phyloP scores from a whole-genome alignment of 2,797 vertebrate species.

The Microchirus variegatus region DNA sequence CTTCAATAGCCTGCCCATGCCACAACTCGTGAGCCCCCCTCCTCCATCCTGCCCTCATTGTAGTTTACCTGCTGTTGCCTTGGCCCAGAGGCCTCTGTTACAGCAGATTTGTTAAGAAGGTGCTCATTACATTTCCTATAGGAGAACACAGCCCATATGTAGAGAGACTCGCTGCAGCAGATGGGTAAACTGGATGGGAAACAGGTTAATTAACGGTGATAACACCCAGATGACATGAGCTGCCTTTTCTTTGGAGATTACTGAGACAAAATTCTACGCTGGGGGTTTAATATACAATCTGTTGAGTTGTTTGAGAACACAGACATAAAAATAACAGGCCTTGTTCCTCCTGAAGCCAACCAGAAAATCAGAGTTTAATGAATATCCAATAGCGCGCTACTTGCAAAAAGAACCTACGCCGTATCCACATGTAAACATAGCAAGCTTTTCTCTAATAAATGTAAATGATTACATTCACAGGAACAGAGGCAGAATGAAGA shows the following conservation, averaged over 20 bases:
- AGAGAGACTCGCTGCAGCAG: conserved; percentile 65
- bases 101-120: conserved; percentile 75
- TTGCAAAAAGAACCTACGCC: no score
- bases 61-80: conserved; percentile 60
- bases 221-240: conserved; percentile 27
- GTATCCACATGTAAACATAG: no score
- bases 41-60: conserved; percentile 37
- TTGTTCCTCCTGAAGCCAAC: no score
- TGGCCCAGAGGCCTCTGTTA: conserved; percentile 32
- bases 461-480: no score
- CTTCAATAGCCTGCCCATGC: conserved; percentile 48
- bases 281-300: not conserved
- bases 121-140: conserved; percentile 78
- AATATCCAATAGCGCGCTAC: no score
- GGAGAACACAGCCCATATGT: conserved; percentile 76
- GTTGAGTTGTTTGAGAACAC: not conserved
- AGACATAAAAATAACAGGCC: not conserved
- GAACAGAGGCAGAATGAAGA: no score
- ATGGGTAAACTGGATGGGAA: conserved; percentile 69
- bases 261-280: not conserved
- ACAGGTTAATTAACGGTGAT: conserved; percentile 54
- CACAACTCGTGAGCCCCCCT: conserved; percentile 36
- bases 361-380: no score
- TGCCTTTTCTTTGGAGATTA: conserved; percentile 21
- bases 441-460: no score